These are phyloP conservation scores for Cynoglossus semilaevis DNA, from an alignment of 2,113 vertebrate species.

Conservation along the genomic window DNA sequence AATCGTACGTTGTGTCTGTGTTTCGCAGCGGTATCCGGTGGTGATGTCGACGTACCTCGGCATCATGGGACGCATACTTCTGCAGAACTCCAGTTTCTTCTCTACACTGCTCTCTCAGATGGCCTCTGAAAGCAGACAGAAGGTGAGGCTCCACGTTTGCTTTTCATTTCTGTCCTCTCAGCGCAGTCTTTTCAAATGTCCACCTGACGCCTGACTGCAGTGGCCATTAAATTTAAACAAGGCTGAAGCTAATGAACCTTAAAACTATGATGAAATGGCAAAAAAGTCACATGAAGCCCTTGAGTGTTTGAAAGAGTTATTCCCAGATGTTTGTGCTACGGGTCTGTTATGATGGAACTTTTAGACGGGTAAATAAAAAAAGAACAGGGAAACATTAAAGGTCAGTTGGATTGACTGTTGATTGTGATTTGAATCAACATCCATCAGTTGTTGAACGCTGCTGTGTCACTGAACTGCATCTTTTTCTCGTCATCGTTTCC, in stretches of 20 bases:
- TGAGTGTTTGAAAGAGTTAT: background rate
- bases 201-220: slow-evolving; percentile 18
- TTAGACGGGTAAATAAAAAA: slow-evolving; percentile 7
- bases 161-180: slow-evolving; percentile 49
- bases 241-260: slow-evolving; percentile 46
- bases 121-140: slow-evolving; percentile 85
- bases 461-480: background rate
- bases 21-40: slow-evolving; percentile 89
- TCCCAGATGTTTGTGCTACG: too few relatives aligned
- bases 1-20: slow-evolving; percentile 2
- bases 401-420: slow-evolving; percentile 10
- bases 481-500: background rate
- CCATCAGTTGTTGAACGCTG: background rate
- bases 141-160: slow-evolving; percentile 77
- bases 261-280: slow-evolving; percentile 31
- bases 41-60: slow-evolving; percentile 96
- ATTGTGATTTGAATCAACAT: slow-evolving; percentile 14
- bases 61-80: slow-evolving; percentile 87
- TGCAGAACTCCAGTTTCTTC: slow-evolving; percentile 93
- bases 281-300: slow-evolving; percentile 17
- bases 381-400: slow-evolving; percentile 6
- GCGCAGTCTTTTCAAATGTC: slow-evolving; percentile 22
- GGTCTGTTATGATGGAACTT: too few relatives aligned
- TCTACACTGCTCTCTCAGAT: slow-evolving; percentile 89
- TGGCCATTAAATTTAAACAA: slow-evolving; percentile 41